Evolutionary conservation across 2,888 invertebrate genomes (phyloP).

Genomic region (Acleris emargana): DNA sequence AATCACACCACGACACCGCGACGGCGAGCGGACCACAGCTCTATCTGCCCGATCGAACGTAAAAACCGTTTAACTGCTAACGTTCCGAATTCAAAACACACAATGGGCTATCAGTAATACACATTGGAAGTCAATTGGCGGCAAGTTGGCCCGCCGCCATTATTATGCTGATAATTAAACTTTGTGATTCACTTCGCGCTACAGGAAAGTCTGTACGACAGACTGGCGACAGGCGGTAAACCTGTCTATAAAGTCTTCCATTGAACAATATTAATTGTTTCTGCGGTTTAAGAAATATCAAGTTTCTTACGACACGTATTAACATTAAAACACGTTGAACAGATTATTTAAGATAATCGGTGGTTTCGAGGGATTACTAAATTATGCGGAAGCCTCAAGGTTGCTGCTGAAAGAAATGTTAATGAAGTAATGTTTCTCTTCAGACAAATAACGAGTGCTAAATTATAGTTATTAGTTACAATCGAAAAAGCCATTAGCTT

Average conservation of each 20-base stretch:
- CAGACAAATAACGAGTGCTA: slow-evolving; percentile 27
- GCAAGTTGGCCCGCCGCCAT: slow-evolving; percentile 25
- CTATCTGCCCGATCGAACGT: slow-evolving; percentile 27
- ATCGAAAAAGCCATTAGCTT: slow-evolving; percentile 25
- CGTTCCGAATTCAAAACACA: slow-evolving; percentile 34
- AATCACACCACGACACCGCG: slow-evolving; percentile 31
- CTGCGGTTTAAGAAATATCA: neutral
- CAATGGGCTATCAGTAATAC: slow-evolving; percentile 14
- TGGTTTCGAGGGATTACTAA: slow-evolving; percentile 18
- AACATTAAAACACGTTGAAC: slow-evolving; percentile 8
- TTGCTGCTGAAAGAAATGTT: slow-evolving; percentile 25
- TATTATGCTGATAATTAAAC: slow-evolving; percentile 27
- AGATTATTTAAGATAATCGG: slow-evolving; percentile 9
- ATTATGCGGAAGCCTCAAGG: slow-evolving; percentile 33
- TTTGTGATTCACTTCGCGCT: slow-evolving; percentile 19
- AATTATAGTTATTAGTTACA: slow-evolving; percentile 31
- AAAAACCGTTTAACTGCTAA: slow-evolving; percentile 32
- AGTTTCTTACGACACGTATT: slow-evolving; percentile 1
- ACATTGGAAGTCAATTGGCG: slow-evolving; percentile 12
- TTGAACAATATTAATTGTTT: too few relatives aligned
- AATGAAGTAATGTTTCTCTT: slow-evolving; percentile 33
- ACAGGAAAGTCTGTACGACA: slow-evolving; percentile 25
- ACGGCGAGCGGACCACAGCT: slow-evolving; percentile 17
- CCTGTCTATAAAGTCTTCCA: too few relatives aligned
- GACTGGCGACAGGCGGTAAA: slow-evolving; percentile 6